Base-by-base conservation (phyloP, 2,888 invertebrate genomes). In the Eristalis arbustorum region DNA sequence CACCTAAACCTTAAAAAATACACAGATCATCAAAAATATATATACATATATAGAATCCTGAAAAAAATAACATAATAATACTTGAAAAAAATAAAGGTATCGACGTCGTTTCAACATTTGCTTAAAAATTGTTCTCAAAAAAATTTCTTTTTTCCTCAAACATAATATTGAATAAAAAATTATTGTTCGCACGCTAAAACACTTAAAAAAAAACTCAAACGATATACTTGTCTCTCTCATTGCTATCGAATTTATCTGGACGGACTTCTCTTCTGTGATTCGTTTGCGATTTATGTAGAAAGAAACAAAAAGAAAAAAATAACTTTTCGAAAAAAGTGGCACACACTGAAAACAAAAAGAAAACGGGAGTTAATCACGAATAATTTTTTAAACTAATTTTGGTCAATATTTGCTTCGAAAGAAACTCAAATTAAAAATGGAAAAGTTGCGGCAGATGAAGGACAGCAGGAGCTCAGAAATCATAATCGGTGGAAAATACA, bases 401-500 rank as follows among this genome's bases (percentile, higher is more conserved):
- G 42, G 37, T 85, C 85, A 85, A 85, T 81, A 85, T 85, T 85
- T 56, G 77, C 81, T 73, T 76, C 63, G 71, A 84, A 72, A 22
- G 37, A 56, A 74, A 85, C 64, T 42, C 22, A 71, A 82, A 74
- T 71, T 77, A 18, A 84, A 88, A 82, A 92, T 92, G 92, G 92
- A 92, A 83, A 92, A 92, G 89, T 89, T 92, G 88, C 90, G 92
- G 88, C 88, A 90, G 81, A 89, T 91, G 90, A 92, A 91, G 89
- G 92, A 92, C 84, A 90, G 88, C 84, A 90, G 92, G 84, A 88
- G 88, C 28, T 90, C 91, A 92, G 97, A 97, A 93, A 96, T 97
- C 93, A 95, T 97, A 93, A 96, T 98, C 93, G 97, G 97, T 93
- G 97, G 97, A 91, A 98, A 97, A 94, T 99, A 98, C 94, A 96